Percentiles rank a stretch among this genome's conserved stretches.
These are phyloP conservation scores for Bellardia pandia DNA, from an alignment of 2,888 invertebrate species.

Conservation along the genomic window DNA sequence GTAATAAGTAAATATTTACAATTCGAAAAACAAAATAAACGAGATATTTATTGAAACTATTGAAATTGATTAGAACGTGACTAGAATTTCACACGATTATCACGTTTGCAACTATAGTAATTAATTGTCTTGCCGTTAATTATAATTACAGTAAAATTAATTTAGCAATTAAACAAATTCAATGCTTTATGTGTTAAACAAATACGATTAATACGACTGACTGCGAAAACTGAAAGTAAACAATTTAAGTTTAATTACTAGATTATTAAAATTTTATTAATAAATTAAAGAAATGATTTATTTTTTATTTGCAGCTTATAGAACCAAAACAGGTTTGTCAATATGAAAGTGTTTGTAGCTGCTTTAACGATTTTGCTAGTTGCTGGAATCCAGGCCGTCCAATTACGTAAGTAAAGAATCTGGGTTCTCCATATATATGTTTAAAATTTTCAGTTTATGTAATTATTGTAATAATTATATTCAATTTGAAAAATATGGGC, in stretches of 20 bases:
- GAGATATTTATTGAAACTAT: conserved; percentile 22
- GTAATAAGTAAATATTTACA: neutral
- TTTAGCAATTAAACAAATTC: conserved; percentile 49
- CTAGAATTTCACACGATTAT: conserved; percentile 64
- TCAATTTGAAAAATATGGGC: no score
- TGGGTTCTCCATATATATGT: no score
- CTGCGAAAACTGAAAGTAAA: neutral
- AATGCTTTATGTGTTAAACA: conserved; percentile 53
- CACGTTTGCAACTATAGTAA: conserved; percentile 56
- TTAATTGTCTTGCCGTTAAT: conserved; percentile 54
- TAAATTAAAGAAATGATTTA: neutral
- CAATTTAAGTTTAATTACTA: neutral
- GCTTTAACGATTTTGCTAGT: conserved; percentile 28
- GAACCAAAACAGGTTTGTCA: conserved; percentile 22
- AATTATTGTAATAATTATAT: no score
- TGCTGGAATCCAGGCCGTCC: conserved; percentile 71
- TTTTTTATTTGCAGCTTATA: conserved; percentile 32
- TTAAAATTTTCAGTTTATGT: no score
- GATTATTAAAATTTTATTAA: conserved; percentile 19
- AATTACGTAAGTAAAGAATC: conserved; percentile 77
- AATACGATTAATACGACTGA: neutral
- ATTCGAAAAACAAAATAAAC: conserved; percentile 8
- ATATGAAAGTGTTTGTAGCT: conserved; percentile 52
- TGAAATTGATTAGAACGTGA: conserved; percentile 54
- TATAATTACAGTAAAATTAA: conserved; percentile 39